These are phyloP conservation scores for Diceros bicornis DNA, from an alignment of 2,797 vertebrate species.

Conservation along the genomic window DNA sequence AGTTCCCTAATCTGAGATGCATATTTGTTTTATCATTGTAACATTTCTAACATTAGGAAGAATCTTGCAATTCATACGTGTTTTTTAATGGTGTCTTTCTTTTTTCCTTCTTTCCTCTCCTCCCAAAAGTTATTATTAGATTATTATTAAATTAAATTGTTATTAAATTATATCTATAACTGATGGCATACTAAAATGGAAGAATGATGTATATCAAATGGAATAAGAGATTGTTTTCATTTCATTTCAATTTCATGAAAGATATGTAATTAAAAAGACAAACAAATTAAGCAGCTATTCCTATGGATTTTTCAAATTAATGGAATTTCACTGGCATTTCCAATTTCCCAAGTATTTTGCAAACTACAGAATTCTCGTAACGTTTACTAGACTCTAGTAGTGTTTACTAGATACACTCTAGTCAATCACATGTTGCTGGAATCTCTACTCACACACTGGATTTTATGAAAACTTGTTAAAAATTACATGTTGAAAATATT, in stretches of 20 bases:
- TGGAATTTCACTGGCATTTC: neutral
- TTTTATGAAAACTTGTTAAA: slow-evolving; percentile 50
- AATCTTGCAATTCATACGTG: neutral
- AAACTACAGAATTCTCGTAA: neutral
- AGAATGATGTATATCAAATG: neutral
- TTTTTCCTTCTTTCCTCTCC: neutral
- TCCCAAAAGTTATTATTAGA: neutral
- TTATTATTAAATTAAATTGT: neutral
- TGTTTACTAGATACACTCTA: neutral
- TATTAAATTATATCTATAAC: neutral
- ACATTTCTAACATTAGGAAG: slow-evolving; percentile 42
- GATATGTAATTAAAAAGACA: neutral
- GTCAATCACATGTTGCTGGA: neutral
- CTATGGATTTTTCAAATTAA: slow-evolving; percentile 45
- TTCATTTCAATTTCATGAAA: slow-evolving; percentile 41
- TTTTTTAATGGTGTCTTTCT: neutral
- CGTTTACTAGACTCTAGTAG: neutral
- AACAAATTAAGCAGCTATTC: neutral
- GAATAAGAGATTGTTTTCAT: neutral
- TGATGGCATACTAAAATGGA: neutral
- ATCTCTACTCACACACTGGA: neutral
- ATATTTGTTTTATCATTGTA: neutral
- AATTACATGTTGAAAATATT: slow-evolving; percentile 28
- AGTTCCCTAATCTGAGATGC: neutral
- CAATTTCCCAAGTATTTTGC: neutral